Evolutionary conservation across 2,113 vertebrate species (phyloP).

Genomic region (Misgurnus anguillicaudatus): DNA sequence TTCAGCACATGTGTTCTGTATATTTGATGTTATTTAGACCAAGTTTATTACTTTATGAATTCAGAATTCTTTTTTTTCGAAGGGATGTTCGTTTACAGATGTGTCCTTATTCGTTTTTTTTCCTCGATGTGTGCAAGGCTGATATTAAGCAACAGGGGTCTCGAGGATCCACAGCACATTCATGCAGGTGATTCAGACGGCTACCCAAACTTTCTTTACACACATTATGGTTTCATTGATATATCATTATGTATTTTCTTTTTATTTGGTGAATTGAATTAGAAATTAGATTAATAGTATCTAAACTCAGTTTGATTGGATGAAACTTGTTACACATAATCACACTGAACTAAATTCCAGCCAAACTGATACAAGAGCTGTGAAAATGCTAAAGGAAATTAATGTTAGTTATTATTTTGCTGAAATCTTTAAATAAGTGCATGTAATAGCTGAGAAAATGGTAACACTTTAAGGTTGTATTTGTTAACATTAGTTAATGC

Average conservation of each 20-base stretch:
- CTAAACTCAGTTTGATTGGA: background rate
- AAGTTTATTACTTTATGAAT: background rate
- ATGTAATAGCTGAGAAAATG: constrained; percentile 1
- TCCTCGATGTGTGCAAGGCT: constrained; percentile 1
- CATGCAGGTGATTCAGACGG: background rate
- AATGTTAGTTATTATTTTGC: too few relatives aligned
- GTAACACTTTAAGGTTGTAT: too few relatives aligned
- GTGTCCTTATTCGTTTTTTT: background rate
- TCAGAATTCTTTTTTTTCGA: background rate
- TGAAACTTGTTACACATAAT: constrained; percentile 12
- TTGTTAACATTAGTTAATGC: too few relatives aligned
- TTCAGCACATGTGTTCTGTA: background rate
- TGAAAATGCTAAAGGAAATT: constrained; percentile 21
- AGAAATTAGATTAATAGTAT: too few relatives aligned
- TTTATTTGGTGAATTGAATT: too few relatives aligned
- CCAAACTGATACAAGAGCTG: background rate
- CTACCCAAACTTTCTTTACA: background rate
- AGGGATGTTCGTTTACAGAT: constrained; percentile 1
- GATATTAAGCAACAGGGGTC: background rate
- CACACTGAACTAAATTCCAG: constrained; percentile 1
- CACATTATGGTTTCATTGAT: background rate
- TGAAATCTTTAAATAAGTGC: background rate
- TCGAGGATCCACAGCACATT: background rate
- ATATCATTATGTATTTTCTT: constrained; percentile 18
- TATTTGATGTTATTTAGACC: background rate